Evolutionary conservation across 2,113 vertebrate genomes (phyloP), one percentile per base, ranked within the genome.

Genomic region (Chaetops frenatus): DNA sequence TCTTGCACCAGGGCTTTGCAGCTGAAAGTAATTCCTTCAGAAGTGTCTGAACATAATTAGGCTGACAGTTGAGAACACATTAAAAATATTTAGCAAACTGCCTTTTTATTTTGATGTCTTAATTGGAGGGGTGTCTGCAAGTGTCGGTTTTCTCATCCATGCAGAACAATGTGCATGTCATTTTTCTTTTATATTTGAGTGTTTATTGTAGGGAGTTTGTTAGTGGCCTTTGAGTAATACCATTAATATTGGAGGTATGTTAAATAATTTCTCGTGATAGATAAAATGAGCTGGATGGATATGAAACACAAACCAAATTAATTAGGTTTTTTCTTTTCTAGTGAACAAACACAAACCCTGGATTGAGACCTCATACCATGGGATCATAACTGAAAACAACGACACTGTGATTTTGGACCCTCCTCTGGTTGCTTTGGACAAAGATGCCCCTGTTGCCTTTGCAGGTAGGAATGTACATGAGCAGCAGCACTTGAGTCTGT

Each of bases 341-440:
- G 99, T 99, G 88, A 99, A 99, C 95, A 99, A 99, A 92, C 99
- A 99, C 97, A 99, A 99, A 87, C 99, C 99, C 9, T 99, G 99
- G 99, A 99, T 99, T 61, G 99, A 99, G 98, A 99, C 99, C 0
- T 99, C 99, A 0, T 99, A 99, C 94, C 99, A 99, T 7, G 99
- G 99, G 74, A 98, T 99, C 94, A 98, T 99, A 96, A 99, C 99
- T 12, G 99, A 99, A 96, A 99, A 99, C 97, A 99, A 99, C 1
- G 98, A 99, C 76, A 97, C 98, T 7, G 99, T 99, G 67, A 99
- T 99, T 95, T 96, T 99, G 94, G 99, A 99, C 93, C 99, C 99
- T 83, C 99, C 99, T 2, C 98, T 99, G 66, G 99, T 99, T 81
- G 99, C 99, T 72, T 97, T 99, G 97, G 99, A 99, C 96, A 99